phyloP scores from a whole-genome alignment of 2,113 vertebrate species.

The Podocnemis expansa region DNA sequence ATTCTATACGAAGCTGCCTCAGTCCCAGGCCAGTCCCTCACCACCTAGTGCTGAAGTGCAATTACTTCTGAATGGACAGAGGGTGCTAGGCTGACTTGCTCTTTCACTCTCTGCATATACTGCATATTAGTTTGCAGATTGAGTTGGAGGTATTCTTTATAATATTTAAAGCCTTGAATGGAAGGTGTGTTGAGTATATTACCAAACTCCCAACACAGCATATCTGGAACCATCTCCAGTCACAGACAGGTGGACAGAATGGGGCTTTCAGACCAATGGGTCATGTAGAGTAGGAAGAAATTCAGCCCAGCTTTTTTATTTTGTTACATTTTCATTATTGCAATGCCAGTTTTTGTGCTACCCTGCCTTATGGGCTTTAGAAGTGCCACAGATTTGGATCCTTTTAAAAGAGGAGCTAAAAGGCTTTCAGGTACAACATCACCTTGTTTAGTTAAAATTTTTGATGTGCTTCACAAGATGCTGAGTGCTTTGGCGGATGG shows the following conservation, averaged over 20 bases:
- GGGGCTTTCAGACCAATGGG: neutral
- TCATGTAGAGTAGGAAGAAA: neutral
- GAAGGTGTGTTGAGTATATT: neutral
- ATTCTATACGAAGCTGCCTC: constrained; percentile 3
- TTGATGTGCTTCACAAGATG: constrained; percentile 1
- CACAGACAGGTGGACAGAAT: neutral
- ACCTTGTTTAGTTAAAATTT: neutral
- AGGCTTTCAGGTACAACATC: neutral
- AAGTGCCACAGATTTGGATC: neutral
- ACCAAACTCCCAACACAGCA: neutral
- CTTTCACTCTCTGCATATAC: constrained; percentile 20
- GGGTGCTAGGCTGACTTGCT: constrained; percentile 16
- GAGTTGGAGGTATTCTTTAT: neutral
- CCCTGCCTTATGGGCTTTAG: constrained; percentile 11
- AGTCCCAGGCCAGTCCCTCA: constrained; percentile 22
- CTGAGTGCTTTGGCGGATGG: constrained; percentile 2
- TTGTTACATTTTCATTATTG: neutral
- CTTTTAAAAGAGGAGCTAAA: constrained; percentile 18
- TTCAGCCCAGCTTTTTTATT: neutral
- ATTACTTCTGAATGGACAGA: neutral
- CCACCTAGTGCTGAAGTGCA: neutral
- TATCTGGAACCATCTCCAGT: neutral
- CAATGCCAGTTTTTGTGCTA: neutral
- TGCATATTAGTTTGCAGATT: constrained; percentile 14
- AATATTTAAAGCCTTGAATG: constrained; percentile 5